Percentiles rank a stretch among this genome's conserved stretches.
Evolutionary conservation across 35 echinoderm and acorn worm genomes (phyloP).

Genomic region (Ophiothrix spiculata): DNA sequence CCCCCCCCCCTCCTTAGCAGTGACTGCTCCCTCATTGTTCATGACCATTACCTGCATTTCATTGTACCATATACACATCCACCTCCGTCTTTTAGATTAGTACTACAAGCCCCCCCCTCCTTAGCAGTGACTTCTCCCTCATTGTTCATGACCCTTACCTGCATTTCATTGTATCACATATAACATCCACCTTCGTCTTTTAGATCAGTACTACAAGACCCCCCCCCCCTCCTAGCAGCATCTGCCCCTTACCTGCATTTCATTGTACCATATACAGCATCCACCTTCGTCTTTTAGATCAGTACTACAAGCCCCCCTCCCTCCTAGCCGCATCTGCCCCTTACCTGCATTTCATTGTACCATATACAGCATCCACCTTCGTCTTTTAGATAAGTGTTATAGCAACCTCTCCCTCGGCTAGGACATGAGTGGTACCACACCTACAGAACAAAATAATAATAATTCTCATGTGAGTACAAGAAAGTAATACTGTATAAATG

Average conservation of each 20-base stretch:
- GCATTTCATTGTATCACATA: conserved; percentile 99
- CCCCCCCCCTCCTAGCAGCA: not conserved
- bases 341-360: conserved; percentile 99
- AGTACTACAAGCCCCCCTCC: conserved; percentile 63
- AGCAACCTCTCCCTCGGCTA: conserved; percentile 71
- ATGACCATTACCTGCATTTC: conserved; percentile 98
- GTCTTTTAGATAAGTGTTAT: conserved; percentile 73
- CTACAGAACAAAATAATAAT: conserved; percentile 12
- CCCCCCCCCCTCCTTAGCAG: not conserved
- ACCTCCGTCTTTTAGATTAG: conserved; percentile 55
- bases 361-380: conserved; percentile 93
- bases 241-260: conserved; percentile 74
- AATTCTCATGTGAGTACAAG: too few relatives aligned
- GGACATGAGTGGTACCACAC: conserved; percentile 96
- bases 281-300: conserved; percentile 63
- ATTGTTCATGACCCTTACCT: conserved; percentile 22
- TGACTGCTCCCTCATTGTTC: not conserved
- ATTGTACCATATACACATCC: conserved; percentile 99
- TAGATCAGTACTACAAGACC: conserved; percentile 69
- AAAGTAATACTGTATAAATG: too few relatives aligned
- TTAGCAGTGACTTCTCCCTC: not conserved
- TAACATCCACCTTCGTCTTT: conserved; percentile 79
- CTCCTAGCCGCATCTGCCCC: not conserved
- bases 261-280: conserved; percentile 99
- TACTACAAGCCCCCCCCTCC: conserved; percentile 63